These are phyloP conservation scores for Ceyx margarethae DNA, from an alignment of 2,113 vertebrate species.

Conservation along the genomic window DNA sequence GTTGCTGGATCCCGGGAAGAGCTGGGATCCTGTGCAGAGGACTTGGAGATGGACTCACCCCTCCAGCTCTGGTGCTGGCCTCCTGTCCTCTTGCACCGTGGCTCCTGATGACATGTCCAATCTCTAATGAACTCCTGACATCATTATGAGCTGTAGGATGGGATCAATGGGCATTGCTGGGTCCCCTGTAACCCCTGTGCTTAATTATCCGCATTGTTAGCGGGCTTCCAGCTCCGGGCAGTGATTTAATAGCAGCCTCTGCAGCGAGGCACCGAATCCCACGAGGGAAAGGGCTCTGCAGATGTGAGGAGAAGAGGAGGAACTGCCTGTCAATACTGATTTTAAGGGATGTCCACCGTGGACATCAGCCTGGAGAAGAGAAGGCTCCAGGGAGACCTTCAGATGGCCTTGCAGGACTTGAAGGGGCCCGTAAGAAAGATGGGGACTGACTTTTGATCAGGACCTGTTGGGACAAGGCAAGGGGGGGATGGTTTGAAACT, in stretches of 20 bases:
- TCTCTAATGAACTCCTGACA: accelerated
- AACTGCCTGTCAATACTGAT: not conserved
- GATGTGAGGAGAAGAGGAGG: not conserved
- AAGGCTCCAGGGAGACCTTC: not conserved
- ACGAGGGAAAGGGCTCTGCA: not conserved
- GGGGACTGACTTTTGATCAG: not conserved
- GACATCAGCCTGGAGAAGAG: not conserved
- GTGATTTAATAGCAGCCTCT: not conserved
- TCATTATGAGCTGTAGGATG: accelerated
- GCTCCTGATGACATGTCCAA: not conserved
- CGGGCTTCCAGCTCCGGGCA: not conserved
- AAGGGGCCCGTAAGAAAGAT: not conserved
- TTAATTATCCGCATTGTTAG: not conserved
- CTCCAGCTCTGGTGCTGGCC: not conserved
- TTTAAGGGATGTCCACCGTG: not conserved
- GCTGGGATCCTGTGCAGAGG: not conserved
- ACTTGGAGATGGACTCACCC: accelerated
- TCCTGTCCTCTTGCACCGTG: not conserved
- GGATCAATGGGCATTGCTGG: not conserved
- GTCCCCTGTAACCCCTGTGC: not conserved
- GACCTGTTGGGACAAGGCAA: not conserved
- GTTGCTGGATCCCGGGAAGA: not conserved
- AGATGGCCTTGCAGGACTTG: not conserved
- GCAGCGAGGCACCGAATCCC: not conserved
- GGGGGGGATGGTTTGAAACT: not conserved